phyloP scores from a whole-genome alignment of 1,140 invertebrate genomes.

The Drosophila punjabiensis region DNA sequence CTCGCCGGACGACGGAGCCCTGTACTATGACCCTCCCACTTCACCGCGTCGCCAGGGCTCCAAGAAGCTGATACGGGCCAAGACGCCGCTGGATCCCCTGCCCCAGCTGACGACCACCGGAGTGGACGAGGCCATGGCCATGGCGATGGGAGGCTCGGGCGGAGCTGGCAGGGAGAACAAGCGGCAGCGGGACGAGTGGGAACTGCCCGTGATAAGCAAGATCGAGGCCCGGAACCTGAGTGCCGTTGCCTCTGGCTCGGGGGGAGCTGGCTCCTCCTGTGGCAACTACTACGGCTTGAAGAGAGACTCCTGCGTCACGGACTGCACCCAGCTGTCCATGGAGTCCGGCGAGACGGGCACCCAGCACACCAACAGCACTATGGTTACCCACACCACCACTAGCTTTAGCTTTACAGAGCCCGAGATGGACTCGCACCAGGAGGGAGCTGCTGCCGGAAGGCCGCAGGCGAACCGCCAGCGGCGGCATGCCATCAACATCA shows the following conservation, averaged over 20 bases:
- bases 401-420: slow-evolving; percentile 82
- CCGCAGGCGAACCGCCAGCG: slow-evolving; percentile 58
- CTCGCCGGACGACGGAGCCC: slow-evolving; percentile 75
- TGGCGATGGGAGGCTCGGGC: slow-evolving; percentile 10
- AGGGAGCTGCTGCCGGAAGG: slow-evolving; percentile 2
- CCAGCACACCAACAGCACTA: slow-evolving; percentile 71
- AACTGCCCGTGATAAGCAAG: slow-evolving; percentile 71
- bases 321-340: slow-evolving; percentile 79
- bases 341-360: slow-evolving; percentile 72
- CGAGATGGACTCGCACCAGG: slow-evolving; percentile 24
- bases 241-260: slow-evolving; percentile 36
- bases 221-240: slow-evolving; percentile 65
- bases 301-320: slow-evolving; percentile 80
- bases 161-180: slow-evolving; percentile 27
- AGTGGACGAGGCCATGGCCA: slow-evolving; percentile 24
- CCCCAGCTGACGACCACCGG: slow-evolving; percentile 57
- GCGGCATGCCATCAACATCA: slow-evolving; percentile 84
- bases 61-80: slow-evolving; percentile 60
- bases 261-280: background rate
- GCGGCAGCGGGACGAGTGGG: slow-evolving; percentile 72
- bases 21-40: slow-evolving; percentile 68
- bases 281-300: slow-evolving; percentile 65
- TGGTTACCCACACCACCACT: slow-evolving; percentile 77
- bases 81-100: slow-evolving; percentile 43
- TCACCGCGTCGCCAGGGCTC: slow-evolving; percentile 72